A percentile compares a stretch with the other conserved stretches of the same genome.
Conservation (phyloP, 2,797 vertebrate species). For the Gobio occitaniae region DNA sequence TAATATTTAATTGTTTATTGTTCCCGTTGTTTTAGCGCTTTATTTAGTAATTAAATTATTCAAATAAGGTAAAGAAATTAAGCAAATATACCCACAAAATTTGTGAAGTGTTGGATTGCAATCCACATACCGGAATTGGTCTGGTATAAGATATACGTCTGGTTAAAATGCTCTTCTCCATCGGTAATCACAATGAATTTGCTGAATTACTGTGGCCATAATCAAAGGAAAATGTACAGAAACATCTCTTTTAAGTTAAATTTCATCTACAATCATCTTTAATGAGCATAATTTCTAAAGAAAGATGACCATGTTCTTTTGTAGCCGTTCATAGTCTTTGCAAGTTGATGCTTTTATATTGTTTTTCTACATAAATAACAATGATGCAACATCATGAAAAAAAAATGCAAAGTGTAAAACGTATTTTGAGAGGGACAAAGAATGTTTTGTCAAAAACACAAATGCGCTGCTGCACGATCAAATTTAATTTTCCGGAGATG, state of each 20-base stretch:
- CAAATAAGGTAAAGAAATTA: background rate
- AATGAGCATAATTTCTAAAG: too few relatives aligned
- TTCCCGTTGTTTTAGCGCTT: background rate
- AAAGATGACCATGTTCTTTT: background rate
- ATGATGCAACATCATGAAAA: background rate
- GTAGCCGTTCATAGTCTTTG: too few relatives aligned
- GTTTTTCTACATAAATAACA: background rate
- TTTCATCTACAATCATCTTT: background rate
- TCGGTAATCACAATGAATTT: background rate
- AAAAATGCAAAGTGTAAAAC: background rate
- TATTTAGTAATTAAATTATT: background rate
- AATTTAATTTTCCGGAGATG: background rate
- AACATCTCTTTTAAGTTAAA: background rate
- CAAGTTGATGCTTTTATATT: background rate
- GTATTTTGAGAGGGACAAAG: background rate
- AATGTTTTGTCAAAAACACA: constrained; percentile 22
- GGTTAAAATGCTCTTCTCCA: background rate
- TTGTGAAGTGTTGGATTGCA: background rate
- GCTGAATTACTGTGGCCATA: background rate
- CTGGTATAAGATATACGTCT: background rate
- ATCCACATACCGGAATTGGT: background rate
- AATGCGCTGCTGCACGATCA: background rate
- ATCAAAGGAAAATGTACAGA: background rate
- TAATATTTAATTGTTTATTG: background rate
- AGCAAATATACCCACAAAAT: background rate